Evolutionary conservation across 2,797 vertebrate species (phyloP).

Genomic region (Diglossa cyanea): DNA sequence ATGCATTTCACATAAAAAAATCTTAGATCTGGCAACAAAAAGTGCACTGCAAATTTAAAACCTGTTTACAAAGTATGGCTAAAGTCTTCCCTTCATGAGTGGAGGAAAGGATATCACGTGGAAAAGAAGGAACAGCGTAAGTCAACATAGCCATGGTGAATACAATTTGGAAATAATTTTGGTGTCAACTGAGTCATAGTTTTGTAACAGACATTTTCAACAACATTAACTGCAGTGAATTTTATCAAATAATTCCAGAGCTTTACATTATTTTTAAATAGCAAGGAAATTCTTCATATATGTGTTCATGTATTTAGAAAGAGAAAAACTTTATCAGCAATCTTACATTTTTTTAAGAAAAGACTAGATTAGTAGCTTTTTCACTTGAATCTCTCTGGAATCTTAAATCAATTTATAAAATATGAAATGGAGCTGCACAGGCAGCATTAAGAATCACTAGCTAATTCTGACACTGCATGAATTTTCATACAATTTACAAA

Average conservation of each 20-base stretch:
- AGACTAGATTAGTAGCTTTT: not conserved
- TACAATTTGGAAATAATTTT: not conserved
- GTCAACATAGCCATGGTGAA: not conserved
- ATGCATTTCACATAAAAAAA: not conserved
- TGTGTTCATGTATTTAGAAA: not conserved
- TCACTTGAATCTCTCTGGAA: not conserved
- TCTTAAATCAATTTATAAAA: constrained; percentile 31
- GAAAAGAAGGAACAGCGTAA: not conserved
- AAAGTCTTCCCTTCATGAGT: not conserved
- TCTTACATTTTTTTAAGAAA: not conserved
- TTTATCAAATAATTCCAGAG: not conserved
- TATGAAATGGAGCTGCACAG: not conserved
- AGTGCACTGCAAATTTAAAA: not conserved
- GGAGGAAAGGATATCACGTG: not conserved
- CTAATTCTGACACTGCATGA: constrained; percentile 48
- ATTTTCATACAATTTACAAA: constrained; percentile 50
- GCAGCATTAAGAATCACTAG: constrained; percentile 18
- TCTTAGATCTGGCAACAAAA: not conserved
- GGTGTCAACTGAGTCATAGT: not conserved
- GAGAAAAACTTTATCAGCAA: not conserved
- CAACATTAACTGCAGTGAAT: not conserved
- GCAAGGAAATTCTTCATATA: not conserved
- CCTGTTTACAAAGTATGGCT: not conserved
- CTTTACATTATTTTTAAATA: not conserved
- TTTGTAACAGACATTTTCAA: not conserved